phyloP scores from a whole-genome alignment of 2,888 invertebrate genomes.

The Allolobophora icterica region DNA sequence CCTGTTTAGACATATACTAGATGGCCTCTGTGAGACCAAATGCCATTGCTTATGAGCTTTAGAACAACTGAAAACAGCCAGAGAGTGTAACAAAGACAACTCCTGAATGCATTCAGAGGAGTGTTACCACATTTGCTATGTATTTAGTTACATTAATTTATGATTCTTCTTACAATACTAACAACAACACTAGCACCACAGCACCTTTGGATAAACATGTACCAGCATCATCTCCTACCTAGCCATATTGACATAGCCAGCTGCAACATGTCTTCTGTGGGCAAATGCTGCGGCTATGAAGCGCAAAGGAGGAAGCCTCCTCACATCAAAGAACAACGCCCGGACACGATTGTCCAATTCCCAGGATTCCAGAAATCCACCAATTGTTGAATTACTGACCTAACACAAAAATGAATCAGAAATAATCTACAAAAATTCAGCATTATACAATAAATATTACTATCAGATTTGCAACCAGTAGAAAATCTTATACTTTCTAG shows the following conservation, averaged over 20 bases:
- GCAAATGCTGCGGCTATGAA: conserved; percentile 87
- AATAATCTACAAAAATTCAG: conserved; percentile 12
- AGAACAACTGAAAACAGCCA: too few species aligned
- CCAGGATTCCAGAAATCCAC: conserved; percentile 10
- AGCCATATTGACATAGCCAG: conserved; percentile 71
- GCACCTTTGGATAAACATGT: not conserved
- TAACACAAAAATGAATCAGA: not conserved
- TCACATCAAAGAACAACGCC: conserved; percentile 77
- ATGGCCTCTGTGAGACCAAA: too few species aligned
- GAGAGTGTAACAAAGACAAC: too few species aligned
- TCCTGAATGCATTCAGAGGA: too few species aligned
- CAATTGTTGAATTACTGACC: not conserved
- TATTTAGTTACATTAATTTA: not conserved
- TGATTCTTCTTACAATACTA: not conserved
- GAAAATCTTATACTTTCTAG: not conserved
- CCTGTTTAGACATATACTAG: not conserved
- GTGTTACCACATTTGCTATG: not conserved
- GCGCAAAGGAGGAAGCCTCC: conserved; percentile 79
- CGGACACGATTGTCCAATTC: conserved; percentile 82
- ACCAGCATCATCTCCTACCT: conserved; percentile 21
- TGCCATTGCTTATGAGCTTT: too few species aligned
- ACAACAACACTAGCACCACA: not conserved
- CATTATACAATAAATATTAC: not conserved
- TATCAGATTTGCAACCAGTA: not conserved
- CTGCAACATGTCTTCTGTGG: conserved; percentile 83